These are phyloP conservation scores for Leptopilina myrica DNA, from an alignment of 2,888 invertebrate genomes.

Conservation along the genomic window DNA sequence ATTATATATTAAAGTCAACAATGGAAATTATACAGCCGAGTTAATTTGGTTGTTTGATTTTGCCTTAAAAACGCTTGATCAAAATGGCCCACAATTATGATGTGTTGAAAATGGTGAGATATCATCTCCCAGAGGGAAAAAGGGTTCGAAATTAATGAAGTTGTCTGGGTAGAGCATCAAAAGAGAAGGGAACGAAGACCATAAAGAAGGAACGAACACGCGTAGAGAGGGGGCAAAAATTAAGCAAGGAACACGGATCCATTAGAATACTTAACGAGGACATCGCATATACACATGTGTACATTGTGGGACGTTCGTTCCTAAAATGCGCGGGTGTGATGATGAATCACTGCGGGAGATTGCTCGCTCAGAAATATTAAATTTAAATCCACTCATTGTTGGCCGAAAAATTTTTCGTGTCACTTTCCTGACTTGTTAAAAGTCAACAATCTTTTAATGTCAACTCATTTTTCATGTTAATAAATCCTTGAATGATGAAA, in stretches of 20 bases:
- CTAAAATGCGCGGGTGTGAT: constrained; percentile 75
- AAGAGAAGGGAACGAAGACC: too few species aligned
- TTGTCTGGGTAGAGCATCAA: constrained; percentile 51
- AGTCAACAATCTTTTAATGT: too few species aligned
- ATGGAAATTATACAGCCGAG: too few species aligned
- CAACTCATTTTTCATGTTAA: neutral
- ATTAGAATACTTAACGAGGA: constrained; percentile 77
- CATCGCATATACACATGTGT: constrained; percentile 64
- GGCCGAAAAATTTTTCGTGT: constrained; percentile 1
- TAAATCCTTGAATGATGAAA: too few species aligned
- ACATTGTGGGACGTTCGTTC: constrained; percentile 56
- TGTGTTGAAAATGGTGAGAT: constrained; percentile 9
- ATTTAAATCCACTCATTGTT: constrained; percentile 65
- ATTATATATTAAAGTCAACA: too few species aligned
- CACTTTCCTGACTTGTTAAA: too few species aligned
- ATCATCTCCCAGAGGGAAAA: neutral
- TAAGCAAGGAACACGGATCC: constrained; percentile 65
- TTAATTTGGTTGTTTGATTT: neutral
- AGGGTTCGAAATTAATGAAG: constrained; percentile 64
- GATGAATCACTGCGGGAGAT: constrained; percentile 73
- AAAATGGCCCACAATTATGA: constrained; percentile 22
- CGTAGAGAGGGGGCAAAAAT: constrained; percentile 58
- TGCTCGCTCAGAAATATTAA: constrained; percentile 71
- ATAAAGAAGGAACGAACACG: too few species aligned
- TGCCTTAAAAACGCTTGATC: neutral